Evolutionary conservation across 2,888 invertebrate genomes (phyloP), one percentile per base, ranked within the genome.

Genomic region (Entomobrya multifasciata): DNA sequence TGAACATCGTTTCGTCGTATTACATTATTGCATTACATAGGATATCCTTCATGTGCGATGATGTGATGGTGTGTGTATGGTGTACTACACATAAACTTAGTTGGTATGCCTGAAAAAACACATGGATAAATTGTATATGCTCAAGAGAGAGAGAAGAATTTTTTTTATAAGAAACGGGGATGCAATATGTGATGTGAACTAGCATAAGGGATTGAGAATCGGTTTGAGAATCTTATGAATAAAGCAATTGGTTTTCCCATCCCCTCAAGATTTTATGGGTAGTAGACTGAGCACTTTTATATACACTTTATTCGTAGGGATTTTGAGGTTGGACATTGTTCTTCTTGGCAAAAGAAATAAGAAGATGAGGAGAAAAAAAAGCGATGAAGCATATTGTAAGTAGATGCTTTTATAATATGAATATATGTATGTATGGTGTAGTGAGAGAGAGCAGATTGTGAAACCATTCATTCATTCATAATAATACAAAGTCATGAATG

Each of bases 191-290:
- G 74, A 74, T 74, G 74, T 55, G 74, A 74, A 74, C 41, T 41
- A 79, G 60, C 78, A 72, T 79, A 79, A 79, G 76, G 86, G 84
- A 85, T 87, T 81, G 80, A 84, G 76, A 76, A 74, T 76, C 86
- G 80, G 72, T 72, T 79, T 78, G 77, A 79, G 74, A 85, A 85
- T 80, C 88, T 86, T 86, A 88, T 88, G 88, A 88, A 88, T 88
- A 88, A 88, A 88, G 79, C 88, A 82, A 88, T 88, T 88, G 88
- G 62, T 86, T 86, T 86, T 84, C 62, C 74, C 72, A 70, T 76
- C 82, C 78, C 80, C 79, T 81, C 72, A 72, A 79, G 85, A 85
- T 85, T 85, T 85, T 85, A 85, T 85, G 85, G 85, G 85, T 72
- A 79, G 85, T 85, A 72, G 85, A 72, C 57, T 62, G 79, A 74